A percentile compares a stretch with the other conserved stretches of the same genome.
Conservation (phyloP, 1,140 invertebrate species). For the Diprion similis region DNA sequence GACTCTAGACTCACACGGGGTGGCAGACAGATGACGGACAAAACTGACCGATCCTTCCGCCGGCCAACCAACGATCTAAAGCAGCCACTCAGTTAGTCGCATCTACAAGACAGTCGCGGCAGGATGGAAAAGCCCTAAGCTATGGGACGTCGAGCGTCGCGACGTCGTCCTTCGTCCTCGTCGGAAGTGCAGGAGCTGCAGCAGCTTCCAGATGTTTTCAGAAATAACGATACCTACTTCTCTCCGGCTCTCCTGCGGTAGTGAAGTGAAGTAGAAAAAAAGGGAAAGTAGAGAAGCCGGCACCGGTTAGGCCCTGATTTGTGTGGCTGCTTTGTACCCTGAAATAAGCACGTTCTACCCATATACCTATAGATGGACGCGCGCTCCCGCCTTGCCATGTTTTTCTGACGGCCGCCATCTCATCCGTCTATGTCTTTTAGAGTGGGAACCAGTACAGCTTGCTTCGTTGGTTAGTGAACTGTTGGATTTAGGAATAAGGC, state of each 20-base stretch:
- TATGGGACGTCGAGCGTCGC: slow-evolving; percentile 12
- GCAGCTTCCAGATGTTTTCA: slow-evolving; percentile 35
- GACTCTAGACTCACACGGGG: too few species aligned
- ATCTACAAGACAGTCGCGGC: too few species aligned
- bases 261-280: slow-evolving; percentile 14
- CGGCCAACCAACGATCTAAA: too few species aligned
- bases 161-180: not conserved
- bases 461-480: not conserved
- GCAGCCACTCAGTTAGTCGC: too few species aligned
- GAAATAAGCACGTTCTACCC: slow-evolving; percentile 29
- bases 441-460: too few species aligned
- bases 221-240: slow-evolving; percentile 31
- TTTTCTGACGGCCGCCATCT: not conserved
- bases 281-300: slow-evolving; percentile 13
- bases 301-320: slow-evolving; percentile 29
- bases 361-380: not conserved
- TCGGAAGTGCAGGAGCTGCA: slow-evolving; percentile 25
- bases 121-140: not conserved
- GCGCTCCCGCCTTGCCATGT: not conserved
- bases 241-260: slow-evolving; percentile 1
- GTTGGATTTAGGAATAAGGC: not conserved
- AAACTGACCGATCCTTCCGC: too few species aligned
- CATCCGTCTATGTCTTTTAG: not conserved
- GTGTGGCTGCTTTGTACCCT: slow-evolving; percentile 32
- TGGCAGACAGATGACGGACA: too few species aligned